Conservation (phyloP, 35 echinoderm and acorn worm genomes). For the Acanthaster planci region DNA sequence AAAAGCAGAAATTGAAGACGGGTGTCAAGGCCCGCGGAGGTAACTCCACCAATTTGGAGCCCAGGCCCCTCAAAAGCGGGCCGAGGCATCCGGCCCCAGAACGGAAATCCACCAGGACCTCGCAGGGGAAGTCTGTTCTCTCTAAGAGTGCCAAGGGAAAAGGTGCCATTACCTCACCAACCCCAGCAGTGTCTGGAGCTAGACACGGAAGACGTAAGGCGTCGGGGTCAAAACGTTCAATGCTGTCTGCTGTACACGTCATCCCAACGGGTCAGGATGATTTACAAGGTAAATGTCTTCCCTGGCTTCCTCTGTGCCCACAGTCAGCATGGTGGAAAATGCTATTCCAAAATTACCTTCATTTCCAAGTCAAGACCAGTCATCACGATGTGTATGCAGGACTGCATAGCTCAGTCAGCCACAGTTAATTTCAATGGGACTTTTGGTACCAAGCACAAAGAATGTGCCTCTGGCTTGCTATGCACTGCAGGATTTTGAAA, state of each 20-base stretch:
- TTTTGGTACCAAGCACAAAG: too few relatives aligned
- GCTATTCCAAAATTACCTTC: too few relatives aligned
- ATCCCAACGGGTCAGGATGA: background rate
- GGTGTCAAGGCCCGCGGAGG: background rate
- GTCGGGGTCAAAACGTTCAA: background rate
- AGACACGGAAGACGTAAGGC: background rate
- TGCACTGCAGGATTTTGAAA: too few relatives aligned
- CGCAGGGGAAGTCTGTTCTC: background rate
- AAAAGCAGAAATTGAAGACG: background rate
- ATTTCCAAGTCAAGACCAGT: too few relatives aligned
- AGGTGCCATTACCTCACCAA: background rate
- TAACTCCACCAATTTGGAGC: background rate
- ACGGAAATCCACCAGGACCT: background rate
- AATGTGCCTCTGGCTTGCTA: too few relatives aligned
- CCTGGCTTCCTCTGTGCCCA: too few relatives aligned
- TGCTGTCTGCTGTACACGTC: background rate
- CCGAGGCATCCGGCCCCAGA: background rate
- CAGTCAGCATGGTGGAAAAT: too few relatives aligned
- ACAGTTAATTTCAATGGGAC: too few relatives aligned
- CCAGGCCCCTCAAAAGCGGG: background rate
- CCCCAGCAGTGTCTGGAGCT: background rate
- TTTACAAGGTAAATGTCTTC: background rate
- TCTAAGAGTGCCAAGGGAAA: background rate
- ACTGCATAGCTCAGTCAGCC: too few relatives aligned
- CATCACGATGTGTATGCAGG: too few relatives aligned